Conservation (phyloP, 2,113 vertebrate genomes). For the Sterna hirundo region DNA sequence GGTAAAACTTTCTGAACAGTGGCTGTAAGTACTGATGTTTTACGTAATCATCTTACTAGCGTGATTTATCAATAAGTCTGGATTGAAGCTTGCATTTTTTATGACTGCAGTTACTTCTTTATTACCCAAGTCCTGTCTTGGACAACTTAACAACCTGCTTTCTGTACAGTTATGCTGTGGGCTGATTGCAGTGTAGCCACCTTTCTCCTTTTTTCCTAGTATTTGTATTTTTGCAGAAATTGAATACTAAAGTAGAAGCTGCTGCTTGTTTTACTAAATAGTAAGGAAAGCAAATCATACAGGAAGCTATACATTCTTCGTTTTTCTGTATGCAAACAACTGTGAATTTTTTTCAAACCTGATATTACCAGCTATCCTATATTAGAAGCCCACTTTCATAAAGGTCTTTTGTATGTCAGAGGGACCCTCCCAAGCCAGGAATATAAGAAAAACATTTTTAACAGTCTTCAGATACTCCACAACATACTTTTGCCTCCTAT, state of each 20-base stretch:
- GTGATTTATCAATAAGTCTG: neutral
- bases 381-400: neutral
- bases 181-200: neutral
- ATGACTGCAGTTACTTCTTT: neutral
- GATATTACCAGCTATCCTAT: neutral
- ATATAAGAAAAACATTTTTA: neutral
- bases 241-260: neutral
- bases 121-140: neutral
- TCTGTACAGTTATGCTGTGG: neutral
- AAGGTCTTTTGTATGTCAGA: neutral
- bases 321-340: neutral
- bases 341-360: neutral
- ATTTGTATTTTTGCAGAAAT: neutral
- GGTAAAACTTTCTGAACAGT: neutral
- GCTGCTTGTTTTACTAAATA: neutral
- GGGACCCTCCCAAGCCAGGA: fast-evolving
- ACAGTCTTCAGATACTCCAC: neutral
- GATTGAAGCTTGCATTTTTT: neutral
- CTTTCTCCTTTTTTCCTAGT: neutral
- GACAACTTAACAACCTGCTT: neutral
- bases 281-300: neutral
- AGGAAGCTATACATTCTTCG: neutral
- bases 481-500: neutral
- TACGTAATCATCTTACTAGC: neutral
- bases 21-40: neutral